These are phyloP conservation scores for Fratercula arctica DNA, from an alignment of 2,797 vertebrate genomes.

Conservation along the genomic window DNA sequence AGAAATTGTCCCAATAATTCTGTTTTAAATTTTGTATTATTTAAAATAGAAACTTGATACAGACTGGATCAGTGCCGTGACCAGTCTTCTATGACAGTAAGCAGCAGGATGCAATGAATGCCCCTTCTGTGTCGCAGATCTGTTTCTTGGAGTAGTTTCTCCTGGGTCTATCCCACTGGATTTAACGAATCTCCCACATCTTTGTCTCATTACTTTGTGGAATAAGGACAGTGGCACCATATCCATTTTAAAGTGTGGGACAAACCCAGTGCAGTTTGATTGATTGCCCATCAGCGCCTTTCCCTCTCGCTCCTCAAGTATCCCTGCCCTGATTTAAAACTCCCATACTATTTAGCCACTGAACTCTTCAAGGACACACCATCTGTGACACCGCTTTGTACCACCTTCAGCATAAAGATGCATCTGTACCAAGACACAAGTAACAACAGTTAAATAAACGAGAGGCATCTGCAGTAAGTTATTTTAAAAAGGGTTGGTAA, in stretches of 20 bases:
- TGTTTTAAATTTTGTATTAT: neutral
- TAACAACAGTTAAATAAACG: neutral
- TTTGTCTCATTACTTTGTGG: neutral
- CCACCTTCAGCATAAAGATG: neutral
- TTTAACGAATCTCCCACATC: neutral
- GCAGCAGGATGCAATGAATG: neutral
- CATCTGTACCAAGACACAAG: neutral
- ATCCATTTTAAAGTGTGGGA: fast-evolving
- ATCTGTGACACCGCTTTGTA: fast-evolving
- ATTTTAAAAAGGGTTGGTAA: neutral
- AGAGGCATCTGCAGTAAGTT: neutral
- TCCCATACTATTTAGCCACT: neutral
- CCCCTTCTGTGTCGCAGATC: neutral
- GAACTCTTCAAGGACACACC: neutral
- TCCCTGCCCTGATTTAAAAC: neutral
- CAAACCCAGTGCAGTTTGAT: neutral
- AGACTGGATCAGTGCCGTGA: neutral
- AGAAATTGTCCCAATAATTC: neutral
- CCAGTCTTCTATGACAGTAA: neutral
- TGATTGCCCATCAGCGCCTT: neutral
- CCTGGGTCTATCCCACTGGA: neutral
- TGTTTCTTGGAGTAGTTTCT: neutral
- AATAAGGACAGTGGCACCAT: neutral
- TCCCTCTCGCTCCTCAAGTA: neutral
- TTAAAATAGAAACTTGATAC: neutral